Evolutionary conservation across 2,888 invertebrate species (phyloP), one percentile per base, ranked within the genome.

Genomic region (Autographa pulchrina): DNA sequence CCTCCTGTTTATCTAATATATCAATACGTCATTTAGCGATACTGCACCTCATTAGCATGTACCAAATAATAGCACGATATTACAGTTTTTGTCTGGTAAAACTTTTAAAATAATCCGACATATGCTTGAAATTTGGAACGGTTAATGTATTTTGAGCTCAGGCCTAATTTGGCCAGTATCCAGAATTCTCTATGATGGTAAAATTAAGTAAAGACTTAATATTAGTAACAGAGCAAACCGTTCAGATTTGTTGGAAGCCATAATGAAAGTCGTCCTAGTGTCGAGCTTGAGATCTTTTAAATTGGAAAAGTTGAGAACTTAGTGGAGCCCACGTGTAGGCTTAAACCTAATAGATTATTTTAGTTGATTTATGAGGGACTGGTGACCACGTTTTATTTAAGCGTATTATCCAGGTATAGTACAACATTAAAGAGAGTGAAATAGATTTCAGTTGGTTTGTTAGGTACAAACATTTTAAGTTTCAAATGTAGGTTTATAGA

Each of bases 251-350:
- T 59, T 38, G 63, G 54, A 43, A 67, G 25, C 32, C 61, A 70
- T 62, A 72, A 60, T 64, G 52, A 63, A 74, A 72, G 56, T 70
- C 67, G 71, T 72, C 62, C 69, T 35, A 56, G 64, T 58, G 66
- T 61, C 60, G 41, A 73, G 63, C 52, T 65, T 56, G 62, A 77
- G 64, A 72, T 61, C 52, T 72, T 77, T 61, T 72, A 75, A 75
- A 82, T 79, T 75, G 69, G 72, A 72, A 79, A 82, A 75, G 72
- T 81, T 79, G 41, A 16, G 43, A 11, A 14, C 41, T n/a, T 35
- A 2, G 6, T 48, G 48, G 60, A 32, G 25, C 60, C n/a, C 20
- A 13, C 7, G 35, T 58, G 69, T 62, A 70, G 64, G 73, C 64
- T n/a, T 67, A 59, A 68, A 62, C 62, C 32, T 25, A 66, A 48